These are phyloP conservation scores for Empis stercorea DNA, from an alignment of 2,888 invertebrate genomes.

Conservation along the genomic window DNA sequence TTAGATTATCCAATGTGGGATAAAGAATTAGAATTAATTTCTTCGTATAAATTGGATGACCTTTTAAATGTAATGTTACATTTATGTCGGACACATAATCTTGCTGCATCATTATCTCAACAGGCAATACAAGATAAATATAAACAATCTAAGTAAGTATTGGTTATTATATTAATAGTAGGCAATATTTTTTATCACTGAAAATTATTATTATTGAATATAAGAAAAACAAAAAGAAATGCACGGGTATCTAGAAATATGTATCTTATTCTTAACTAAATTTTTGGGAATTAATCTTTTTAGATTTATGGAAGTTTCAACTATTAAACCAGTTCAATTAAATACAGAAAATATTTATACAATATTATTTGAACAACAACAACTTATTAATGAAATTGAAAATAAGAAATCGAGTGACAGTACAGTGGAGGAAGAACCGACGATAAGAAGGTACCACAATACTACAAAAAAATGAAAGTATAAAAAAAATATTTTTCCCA, in stretches of 20 bases:
- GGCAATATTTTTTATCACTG: too few species aligned
- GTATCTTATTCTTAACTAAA: background rate
- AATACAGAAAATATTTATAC: slow-evolving; percentile 22
- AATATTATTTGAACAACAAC: slow-evolving; percentile 14
- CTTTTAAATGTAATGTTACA: slow-evolving; percentile 54
- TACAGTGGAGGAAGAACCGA: too few species aligned
- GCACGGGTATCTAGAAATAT: background rate
- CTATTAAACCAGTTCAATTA: slow-evolving; percentile 23
- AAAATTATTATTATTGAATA: background rate
- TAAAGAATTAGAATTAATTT: slow-evolving; percentile 44
- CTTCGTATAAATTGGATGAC: slow-evolving; percentile 55
- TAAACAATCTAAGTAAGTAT: slow-evolving; percentile 51
- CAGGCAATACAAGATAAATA: slow-evolving; percentile 86
- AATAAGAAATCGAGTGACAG: too few species aligned
- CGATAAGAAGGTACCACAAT: too few species aligned
- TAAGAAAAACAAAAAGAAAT: too few species aligned
- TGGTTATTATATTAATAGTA: too few species aligned
- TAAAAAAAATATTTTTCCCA: too few species aligned
- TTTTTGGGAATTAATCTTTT: background rate
- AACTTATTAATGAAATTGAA: background rate
- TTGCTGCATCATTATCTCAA: slow-evolving; percentile 54
- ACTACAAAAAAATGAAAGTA: too few species aligned
- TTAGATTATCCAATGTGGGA: slow-evolving; percentile 51
- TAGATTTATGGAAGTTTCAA: slow-evolving; percentile 29
- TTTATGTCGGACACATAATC: slow-evolving; percentile 55